Conservation (phyloP, 2,113 vertebrate genomes). For the Myxocyprinus asiaticus region DNA sequence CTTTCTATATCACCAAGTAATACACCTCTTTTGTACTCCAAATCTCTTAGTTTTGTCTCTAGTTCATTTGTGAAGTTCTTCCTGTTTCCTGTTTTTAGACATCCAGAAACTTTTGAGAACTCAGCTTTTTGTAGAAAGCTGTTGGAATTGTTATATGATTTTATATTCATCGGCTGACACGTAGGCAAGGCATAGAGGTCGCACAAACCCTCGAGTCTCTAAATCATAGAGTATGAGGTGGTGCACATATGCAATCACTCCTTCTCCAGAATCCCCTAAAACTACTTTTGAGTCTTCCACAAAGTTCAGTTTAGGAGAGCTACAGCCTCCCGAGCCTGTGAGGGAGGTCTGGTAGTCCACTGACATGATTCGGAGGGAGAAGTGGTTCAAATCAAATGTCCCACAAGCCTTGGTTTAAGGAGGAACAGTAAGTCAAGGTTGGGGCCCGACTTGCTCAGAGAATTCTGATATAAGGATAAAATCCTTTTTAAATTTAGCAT, state of each 20-base stretch:
- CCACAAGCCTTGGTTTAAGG: slow-evolving; percentile 81
- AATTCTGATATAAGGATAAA: slow-evolving; percentile 96
- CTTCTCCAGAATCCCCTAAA: slow-evolving; percentile 89
- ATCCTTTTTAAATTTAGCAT: slow-evolving; percentile 84
- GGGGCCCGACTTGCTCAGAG: slow-evolving; percentile 93
- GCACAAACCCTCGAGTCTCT: slow-evolving; percentile 91
- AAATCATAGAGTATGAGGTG: slow-evolving; percentile 93
- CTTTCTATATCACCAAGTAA: slow-evolving; percentile 58
- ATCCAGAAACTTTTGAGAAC: slow-evolving; percentile 90
- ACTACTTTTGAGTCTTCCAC: slow-evolving; percentile 94
- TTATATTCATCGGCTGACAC: slow-evolving; percentile 90
- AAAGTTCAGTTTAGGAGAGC: slow-evolving; percentile 87
- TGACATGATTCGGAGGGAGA: slow-evolving; percentile 95
- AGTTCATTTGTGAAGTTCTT: slow-evolving; percentile 91
- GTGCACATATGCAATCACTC: slow-evolving; percentile 90
- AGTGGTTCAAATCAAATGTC: slow-evolving; percentile 93
- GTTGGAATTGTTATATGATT: slow-evolving; percentile 88
- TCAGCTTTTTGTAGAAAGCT: slow-evolving; percentile 81
- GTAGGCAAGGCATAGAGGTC: slow-evolving; percentile 96
- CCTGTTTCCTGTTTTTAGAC: slow-evolving; percentile 92
- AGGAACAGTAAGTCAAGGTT: slow-evolving; percentile 91
- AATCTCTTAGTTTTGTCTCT: slow-evolving; percentile 87
- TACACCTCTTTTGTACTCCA: slow-evolving; percentile 85
- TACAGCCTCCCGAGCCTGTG: slow-evolving; percentile 74
- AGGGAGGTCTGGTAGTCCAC: slow-evolving; percentile 97